Evolutionary conservation across 53 echinoderm and acorn worm species (phyloP).

Genomic region (Apostichopus leukothele): DNA sequence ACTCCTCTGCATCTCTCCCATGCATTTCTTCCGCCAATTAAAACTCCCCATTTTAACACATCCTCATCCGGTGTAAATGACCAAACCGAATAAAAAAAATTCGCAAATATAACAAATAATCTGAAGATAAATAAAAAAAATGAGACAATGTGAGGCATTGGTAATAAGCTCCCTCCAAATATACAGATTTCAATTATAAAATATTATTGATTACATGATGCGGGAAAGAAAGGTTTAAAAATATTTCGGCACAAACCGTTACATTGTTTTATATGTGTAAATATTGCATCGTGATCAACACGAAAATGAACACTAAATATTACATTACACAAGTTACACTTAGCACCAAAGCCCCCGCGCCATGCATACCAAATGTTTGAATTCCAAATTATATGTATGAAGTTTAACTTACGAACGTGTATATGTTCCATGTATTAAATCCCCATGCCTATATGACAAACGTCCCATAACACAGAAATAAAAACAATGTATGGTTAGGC

Average conservation of each 20-base stretch:
- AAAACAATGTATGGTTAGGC: no score
- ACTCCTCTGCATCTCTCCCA: not conserved
- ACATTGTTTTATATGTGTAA: not conserved
- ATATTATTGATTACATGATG: not conserved
- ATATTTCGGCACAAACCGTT: not conserved
- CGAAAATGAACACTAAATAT: not conserved
- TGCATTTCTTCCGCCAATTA: not conserved
- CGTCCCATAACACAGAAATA: no score
- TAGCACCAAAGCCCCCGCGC: not conserved
- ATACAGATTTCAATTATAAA: not conserved
- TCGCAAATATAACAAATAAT: no score
- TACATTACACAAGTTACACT: not conserved
- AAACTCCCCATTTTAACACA: no score
- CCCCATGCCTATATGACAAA: no score
- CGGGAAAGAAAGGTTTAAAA: not conserved
- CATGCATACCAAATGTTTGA: no score
- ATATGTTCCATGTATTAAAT: no score
- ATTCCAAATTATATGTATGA: no score
- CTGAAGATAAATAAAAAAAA: not conserved
- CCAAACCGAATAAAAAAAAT: no score
- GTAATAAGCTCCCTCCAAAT: not conserved
- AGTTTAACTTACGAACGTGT: no score
- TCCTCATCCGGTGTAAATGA: no score
- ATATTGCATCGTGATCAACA: slow-evolving; percentile 3
- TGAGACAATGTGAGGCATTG: not conserved